Base-by-base conservation (phyloP, 2,113 vertebrate genomes). In the Syrmaticus mikado region DNA sequence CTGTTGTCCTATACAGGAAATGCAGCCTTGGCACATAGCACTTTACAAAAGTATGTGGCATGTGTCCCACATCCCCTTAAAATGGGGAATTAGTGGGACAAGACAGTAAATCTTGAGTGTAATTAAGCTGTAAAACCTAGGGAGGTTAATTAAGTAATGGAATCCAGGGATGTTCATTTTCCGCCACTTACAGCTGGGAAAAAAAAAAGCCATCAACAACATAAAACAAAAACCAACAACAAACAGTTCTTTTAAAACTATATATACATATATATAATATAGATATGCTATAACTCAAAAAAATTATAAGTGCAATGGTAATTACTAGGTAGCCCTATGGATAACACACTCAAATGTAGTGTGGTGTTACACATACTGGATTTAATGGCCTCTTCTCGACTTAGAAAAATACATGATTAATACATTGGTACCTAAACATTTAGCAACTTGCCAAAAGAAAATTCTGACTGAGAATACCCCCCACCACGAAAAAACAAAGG, bases 81-180 rank as follows among this genome's bases (percentile, higher is more conserved):
- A 85, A 50, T 22, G 19, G 80, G 89, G 38, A 22, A 70, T 95
- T 82, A 90, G 45, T 74, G 34, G 68, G 72, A 90, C 82, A 77
- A 50, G 50, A 62, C n/a, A 87, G 68, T 82, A 95, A 85, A 87
- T 91, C 81, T 62, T 93, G 21, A 83, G 8, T 21, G 22, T 88
- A 96, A 96, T 94, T 93, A 95, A 90, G 68, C 72, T 77, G 55
- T 83, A 94, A 91, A 94, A 90, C 79, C 72, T 85, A 93, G 76
- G 52, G 82, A 94, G 50, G 79, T 80, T 95, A 95, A 92, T 68
- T 93, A 96, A 94, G 85, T n/a, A 95, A 87, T 25, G 50, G 85
- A 95, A 94, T 74, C 60, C 25, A 80, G 21, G 13, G n/a, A 89
- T 16, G 19, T 25, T 3, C 28, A 77, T 82, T 66, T 79, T 76